A percentile compares a stretch with the other conserved stretches of the same genome.
Conservation (phyloP, 1,140 invertebrate species). For the Agraylea sexmaculata region DNA sequence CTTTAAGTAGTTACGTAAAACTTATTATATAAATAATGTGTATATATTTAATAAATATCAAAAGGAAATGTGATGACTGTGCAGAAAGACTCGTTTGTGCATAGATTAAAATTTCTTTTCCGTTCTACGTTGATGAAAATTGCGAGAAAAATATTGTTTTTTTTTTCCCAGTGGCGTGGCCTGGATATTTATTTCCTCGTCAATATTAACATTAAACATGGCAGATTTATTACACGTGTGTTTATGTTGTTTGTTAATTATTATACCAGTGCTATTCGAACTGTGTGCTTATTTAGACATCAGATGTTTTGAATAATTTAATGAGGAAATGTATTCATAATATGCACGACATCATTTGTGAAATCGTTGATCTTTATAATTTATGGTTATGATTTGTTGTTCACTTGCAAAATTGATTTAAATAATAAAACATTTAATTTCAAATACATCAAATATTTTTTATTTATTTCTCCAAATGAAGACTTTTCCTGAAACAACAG, state of each 20-base stretch:
- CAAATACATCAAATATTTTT: slow-evolving; percentile 4
- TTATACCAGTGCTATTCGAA: slow-evolving; percentile 3
- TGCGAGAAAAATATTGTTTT: neutral
- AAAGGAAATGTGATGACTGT: slow-evolving; percentile 5
- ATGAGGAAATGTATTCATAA: slow-evolving; percentile 12
- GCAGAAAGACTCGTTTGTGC: slow-evolving; percentile 8
- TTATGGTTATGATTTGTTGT: slow-evolving; percentile 22
- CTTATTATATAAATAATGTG: no score
- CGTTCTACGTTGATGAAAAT: neutral
- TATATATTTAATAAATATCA: no score
- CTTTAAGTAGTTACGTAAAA: slow-evolving; percentile 5
- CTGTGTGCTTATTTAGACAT: slow-evolving; percentile 15
- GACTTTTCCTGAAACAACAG: no score
- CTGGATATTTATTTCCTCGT: slow-evolving; percentile 5
- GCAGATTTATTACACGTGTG: neutral
- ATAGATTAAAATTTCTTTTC: slow-evolving; percentile 6
- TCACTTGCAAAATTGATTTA: slow-evolving; percentile 20
- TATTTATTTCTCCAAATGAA: no score
- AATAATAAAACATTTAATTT: slow-evolving; percentile 20
- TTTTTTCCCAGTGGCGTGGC: neutral
- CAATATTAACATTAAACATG: neutral
- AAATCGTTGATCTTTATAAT: slow-evolving; percentile 22
- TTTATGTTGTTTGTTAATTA: slow-evolving; percentile 3
- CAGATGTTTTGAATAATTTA: slow-evolving; percentile 8
- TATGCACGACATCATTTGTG: slow-evolving; percentile 20